Evolutionary conservation across 2,888 invertebrate species (phyloP).

Genomic region (Digitonthophagus gazella): DNA sequence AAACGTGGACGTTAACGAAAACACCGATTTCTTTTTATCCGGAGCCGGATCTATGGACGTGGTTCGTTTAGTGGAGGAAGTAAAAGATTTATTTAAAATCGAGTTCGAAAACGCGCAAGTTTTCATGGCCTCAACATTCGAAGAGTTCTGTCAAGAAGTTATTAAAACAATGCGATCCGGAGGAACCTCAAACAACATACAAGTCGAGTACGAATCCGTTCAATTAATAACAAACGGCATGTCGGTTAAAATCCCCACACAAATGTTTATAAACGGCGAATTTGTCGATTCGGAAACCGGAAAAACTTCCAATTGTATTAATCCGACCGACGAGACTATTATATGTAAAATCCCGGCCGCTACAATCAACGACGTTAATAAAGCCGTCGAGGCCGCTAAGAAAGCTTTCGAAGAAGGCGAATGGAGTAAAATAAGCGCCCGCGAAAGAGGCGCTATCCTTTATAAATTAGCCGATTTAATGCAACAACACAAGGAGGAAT

Average conservation of each 20-base stretch:
- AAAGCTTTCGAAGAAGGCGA: constrained; percentile 84
- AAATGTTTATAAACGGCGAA: constrained; percentile 87
- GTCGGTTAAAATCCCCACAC: constrained; percentile 81
- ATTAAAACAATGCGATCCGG: constrained; percentile 66
- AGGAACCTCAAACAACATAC: background rate
- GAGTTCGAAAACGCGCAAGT: constrained; percentile 85
- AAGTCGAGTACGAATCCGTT: too few species aligned
- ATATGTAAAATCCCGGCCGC: constrained; percentile 73
- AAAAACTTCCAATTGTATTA: constrained; percentile 65
- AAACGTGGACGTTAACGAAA: constrained; percentile 68
- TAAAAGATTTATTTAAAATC: constrained; percentile 75
- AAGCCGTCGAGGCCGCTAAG: constrained; percentile 84
- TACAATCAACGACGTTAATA: constrained; percentile 77
- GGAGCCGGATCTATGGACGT: constrained; percentile 99
- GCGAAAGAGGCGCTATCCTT: constrained; percentile 83
- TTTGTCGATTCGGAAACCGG: constrained; percentile 77
- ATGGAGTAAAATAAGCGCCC: constrained; percentile 92
- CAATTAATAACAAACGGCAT: constrained; percentile 85
- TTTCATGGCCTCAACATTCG: constrained; percentile 88
- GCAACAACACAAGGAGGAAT: constrained; percentile 91
- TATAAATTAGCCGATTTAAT: constrained; percentile 90
- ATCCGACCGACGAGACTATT: constrained; percentile 82
- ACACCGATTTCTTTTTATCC: constrained; percentile 89
- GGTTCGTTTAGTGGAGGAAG: constrained; percentile 88
- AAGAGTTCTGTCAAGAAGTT: constrained; percentile 72